Conservation (phyloP, 2,797 vertebrate genomes). For the Alcedo quadribrachys region DNA sequence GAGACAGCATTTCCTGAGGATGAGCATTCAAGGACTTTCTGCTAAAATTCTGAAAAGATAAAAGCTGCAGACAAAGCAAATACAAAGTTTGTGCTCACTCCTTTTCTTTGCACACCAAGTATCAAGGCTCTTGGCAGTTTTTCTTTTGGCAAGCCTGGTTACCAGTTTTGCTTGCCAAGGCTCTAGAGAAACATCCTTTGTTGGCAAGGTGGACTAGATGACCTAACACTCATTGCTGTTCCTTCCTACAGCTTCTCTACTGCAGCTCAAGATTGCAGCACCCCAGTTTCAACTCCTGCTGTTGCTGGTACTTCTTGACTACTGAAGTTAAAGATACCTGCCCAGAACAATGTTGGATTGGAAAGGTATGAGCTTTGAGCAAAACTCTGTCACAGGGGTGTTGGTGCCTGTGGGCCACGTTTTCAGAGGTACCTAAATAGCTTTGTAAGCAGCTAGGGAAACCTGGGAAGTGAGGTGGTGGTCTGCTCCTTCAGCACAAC, state of each 20-base stretch:
- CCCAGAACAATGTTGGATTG: neutral
- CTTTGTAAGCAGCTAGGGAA: neutral
- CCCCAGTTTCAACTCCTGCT: neutral
- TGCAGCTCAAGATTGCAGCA: neutral
- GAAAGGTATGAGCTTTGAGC: neutral
- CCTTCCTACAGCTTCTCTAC: constrained; percentile 2
- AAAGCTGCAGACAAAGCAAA: constrained; percentile 32
- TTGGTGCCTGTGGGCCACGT: neutral
- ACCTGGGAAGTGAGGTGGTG: neutral
- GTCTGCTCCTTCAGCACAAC: neutral
- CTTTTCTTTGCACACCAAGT: constrained; percentile 47
- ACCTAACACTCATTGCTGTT: constrained; percentile 25
- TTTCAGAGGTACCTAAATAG: neutral
- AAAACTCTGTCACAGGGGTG: neutral
- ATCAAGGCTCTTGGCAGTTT: constrained; percentile 30
- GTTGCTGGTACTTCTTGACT: neutral
- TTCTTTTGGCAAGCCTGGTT: constrained; percentile 30
- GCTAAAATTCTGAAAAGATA: neutral
- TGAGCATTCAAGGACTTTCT: constrained; percentile 25
- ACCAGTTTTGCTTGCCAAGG: constrained; percentile 39
- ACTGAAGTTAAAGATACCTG: neutral
- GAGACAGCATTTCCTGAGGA: neutral
- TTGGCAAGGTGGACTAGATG: constrained; percentile 44
- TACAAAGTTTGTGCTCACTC: constrained; percentile 5
- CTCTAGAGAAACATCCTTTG: constrained; percentile 42